phyloP scores from a whole-genome alignment of 30 jellyfish, hydroid and myxozoan species.

The Aurelia coerulea region DNA sequence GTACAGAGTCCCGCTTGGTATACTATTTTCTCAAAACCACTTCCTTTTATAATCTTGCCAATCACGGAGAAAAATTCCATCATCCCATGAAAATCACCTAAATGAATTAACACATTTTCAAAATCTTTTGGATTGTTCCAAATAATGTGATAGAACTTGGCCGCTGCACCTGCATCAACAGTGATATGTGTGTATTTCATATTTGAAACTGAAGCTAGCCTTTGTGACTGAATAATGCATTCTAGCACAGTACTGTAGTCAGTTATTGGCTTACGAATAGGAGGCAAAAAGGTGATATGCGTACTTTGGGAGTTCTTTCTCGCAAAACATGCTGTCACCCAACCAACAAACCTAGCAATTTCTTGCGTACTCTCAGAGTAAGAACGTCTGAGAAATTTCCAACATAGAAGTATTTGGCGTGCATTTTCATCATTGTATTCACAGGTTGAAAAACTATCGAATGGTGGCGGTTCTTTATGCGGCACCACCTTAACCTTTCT shows the following conservation, averaged over 20 bases:
- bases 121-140: slow-evolving; percentile 39
- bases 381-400: slow-evolving; percentile 7
- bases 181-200: slow-evolving; percentile 40
- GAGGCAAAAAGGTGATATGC: slow-evolving; percentile 31
- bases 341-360: slow-evolving; percentile 21
- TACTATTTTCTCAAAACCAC: slow-evolving; percentile 33
- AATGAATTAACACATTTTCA: slow-evolving; percentile 19
- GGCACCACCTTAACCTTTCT: not conserved
- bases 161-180: slow-evolving; percentile 49
- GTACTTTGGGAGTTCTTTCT: slow-evolving; percentile 8
- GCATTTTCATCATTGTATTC: not conserved
- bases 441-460: not conserved
- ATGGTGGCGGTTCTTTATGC: slow-evolving; percentile 23
- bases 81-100: slow-evolving; percentile 28
- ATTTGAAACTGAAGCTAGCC: slow-evolving; percentile 27
- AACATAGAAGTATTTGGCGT: not conserved
- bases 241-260: slow-evolving; percentile 52
- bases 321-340: slow-evolving; percentile 12
- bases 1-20: slow-evolving; percentile 31
- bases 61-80: slow-evolving; percentile 30
- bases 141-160: slow-evolving; percentile 38
- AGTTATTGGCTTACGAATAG: slow-evolving; percentile 39
- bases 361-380: not conserved
- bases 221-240: slow-evolving; percentile 35
- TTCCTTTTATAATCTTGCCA: slow-evolving; percentile 29